phyloP scores from a whole-genome alignment of 2,797 vertebrate genomes.

The Avahi laniger region DNA sequence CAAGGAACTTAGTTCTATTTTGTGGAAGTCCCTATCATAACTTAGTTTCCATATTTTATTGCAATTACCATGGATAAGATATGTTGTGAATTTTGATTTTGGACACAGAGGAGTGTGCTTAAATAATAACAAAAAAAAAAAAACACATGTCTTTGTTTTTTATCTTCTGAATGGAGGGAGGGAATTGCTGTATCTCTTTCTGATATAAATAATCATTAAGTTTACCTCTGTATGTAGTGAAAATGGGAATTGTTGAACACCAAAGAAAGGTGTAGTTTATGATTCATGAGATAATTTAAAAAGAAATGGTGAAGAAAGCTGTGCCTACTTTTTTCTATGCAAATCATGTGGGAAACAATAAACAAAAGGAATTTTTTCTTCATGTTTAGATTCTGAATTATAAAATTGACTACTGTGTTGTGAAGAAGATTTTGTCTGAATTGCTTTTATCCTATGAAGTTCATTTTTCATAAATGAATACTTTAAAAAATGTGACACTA shows the following conservation, averaged over 20 bases:
- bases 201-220: not conserved
- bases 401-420: not conserved
- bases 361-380: not conserved
- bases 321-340: not conserved
- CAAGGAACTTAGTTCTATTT: not conserved
- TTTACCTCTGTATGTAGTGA: not conserved
- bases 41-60: not conserved
- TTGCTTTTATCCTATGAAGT: not conserved
- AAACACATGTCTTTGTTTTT: not conserved
- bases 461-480: not conserved
- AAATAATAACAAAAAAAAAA: not conserved
- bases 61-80: not conserved
- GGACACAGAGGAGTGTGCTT: not conserved
- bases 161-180: not conserved
- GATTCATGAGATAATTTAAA: constrained; percentile 22
- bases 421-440: not conserved
- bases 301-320: constrained; percentile 14
- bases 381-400: not conserved
- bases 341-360: not conserved
- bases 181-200: not conserved
- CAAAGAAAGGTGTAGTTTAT: not conserved
- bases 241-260: not conserved
- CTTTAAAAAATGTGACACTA: not conserved
- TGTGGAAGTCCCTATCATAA: not conserved
- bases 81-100: not conserved